These are phyloP conservation scores for Melanotaenia parkinsoni DNA, from an alignment of 2,797 vertebrate species.

Conservation along the genomic window DNA sequence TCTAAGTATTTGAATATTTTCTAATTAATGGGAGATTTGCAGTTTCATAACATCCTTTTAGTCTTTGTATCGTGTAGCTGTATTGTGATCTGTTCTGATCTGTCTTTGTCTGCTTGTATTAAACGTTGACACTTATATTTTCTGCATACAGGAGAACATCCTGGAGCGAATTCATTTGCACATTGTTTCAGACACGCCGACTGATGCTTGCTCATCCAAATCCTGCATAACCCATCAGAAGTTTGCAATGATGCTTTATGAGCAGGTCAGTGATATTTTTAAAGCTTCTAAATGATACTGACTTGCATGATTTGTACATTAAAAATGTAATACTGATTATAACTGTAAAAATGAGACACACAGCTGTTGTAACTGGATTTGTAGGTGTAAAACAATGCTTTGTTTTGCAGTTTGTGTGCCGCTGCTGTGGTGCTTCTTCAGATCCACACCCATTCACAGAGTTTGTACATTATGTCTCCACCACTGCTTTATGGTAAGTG, in stretches of 20 bases:
- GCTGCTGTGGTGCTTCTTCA: conserved; percentile 94
- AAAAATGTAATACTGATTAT: not conserved
- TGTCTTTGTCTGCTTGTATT: conserved; percentile 17
- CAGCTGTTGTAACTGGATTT: not conserved
- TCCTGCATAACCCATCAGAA: conserved; percentile 98
- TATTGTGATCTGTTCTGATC: not conserved
- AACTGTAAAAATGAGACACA: not conserved
- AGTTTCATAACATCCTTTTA: not conserved
- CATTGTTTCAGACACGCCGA: conserved; percentile 89
- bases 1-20: not conserved
- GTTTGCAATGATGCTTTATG: conserved; percentile 99
- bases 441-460: conserved; percentile 97
- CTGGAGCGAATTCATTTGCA: conserved; percentile 96
- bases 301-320: not conserved
- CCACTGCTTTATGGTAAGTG: conserved; percentile 95
- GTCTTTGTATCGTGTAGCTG: not conserved
- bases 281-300: too few relatives aligned
- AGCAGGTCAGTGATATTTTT: conserved; percentile 85
- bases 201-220: conserved; percentile 93
- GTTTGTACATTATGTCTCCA: conserved; percentile 96
- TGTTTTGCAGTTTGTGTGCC: conserved; percentile 90
- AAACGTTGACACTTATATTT: not conserved
- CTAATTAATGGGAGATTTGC: not conserved
- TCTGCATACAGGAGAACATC: conserved; percentile 89
- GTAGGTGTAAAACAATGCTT: conserved; percentile 15